Conservation (phyloP, 1,140 invertebrate species). For the Nephila pilipes region DNA sequence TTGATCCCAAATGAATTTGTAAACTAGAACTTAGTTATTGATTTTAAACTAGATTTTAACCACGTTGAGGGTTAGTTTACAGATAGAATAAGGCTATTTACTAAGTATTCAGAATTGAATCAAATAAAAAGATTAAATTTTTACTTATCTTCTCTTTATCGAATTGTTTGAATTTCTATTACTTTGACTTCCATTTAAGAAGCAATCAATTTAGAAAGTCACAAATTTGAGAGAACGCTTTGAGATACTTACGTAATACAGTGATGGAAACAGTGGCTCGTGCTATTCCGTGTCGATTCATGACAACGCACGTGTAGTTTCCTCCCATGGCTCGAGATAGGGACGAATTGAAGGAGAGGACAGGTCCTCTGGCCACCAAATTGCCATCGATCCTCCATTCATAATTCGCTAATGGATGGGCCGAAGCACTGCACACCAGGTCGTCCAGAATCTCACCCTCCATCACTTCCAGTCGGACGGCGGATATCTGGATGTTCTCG, state of each 20-base stretch:
- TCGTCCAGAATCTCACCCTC: conserved; percentile 87
- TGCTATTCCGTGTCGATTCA: conserved; percentile 88
- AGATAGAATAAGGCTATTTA: no score
- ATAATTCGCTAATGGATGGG: conserved; percentile 84
- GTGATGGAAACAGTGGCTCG: conserved; percentile 86
- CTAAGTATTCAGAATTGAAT: no score
- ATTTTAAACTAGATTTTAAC: no score
- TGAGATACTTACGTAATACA: conserved; percentile 88
- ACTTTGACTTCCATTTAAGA: no score
- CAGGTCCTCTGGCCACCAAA: conserved; percentile 74
- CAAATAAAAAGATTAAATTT: no score
- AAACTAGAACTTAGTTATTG: no score
- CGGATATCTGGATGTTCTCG: conserved; percentile 90
- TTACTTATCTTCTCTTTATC: no score
- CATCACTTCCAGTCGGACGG: conserved; percentile 87
- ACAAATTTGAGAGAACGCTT: no score
- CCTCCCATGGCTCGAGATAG: conserved; percentile 85
- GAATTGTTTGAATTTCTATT: no score
- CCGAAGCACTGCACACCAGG: conserved; percentile 89
- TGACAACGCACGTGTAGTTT: conserved; percentile 88
- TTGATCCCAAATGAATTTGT: no score
- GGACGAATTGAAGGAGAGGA: conserved; percentile 82
- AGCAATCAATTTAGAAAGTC: no score
- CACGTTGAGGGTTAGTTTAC: no score
- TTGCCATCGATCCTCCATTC: conserved; percentile 76